phyloP scores from a whole-genome alignment of 1,140 invertebrate species.

The Hypothenemus hampei region DNA sequence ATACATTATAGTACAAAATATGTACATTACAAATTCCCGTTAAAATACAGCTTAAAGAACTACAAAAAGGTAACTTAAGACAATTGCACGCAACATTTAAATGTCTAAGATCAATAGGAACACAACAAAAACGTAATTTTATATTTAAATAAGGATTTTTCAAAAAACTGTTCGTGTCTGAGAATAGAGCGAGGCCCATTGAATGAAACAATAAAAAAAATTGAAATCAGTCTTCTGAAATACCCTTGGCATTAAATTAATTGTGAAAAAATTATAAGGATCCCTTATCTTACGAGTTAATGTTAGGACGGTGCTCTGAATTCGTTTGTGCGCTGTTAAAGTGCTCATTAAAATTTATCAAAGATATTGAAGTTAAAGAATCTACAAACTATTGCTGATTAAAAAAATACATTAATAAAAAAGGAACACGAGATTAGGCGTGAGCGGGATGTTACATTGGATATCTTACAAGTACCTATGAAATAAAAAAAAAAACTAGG shows the following conservation, averaged over 20 bases:
- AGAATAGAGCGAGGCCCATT: no score
- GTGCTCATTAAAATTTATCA: slow-evolving; percentile 4
- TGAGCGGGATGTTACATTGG: background rate
- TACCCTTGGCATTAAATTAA: background rate
- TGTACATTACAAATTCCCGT: background rate
- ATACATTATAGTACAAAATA: background rate
- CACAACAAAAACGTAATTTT: slow-evolving; percentile 20
- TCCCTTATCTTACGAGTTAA: slow-evolving; percentile 10
- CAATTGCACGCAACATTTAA: slow-evolving; percentile 24
- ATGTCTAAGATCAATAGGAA: slow-evolving; percentile 17
- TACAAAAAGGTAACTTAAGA: slow-evolving; percentile 20
- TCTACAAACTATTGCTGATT: no score
- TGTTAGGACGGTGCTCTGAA: slow-evolving; percentile 13
- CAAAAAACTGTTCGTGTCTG: no score
- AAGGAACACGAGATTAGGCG: slow-evolving; percentile 14
- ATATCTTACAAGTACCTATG: no score
- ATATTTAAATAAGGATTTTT: no score
- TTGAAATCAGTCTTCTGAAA: background rate
- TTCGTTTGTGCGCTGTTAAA: slow-evolving; percentile 6
- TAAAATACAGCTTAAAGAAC: background rate
- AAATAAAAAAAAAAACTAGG: no score
- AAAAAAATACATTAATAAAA: background rate
- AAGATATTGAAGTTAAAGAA: background rate
- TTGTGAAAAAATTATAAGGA: slow-evolving; percentile 7
- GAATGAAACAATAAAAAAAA: no score